These are phyloP conservation scores for Aphelenchoides besseyi DNA, from an alignment of 1,140 invertebrate genomes.

Conservation along the genomic window DNA sequence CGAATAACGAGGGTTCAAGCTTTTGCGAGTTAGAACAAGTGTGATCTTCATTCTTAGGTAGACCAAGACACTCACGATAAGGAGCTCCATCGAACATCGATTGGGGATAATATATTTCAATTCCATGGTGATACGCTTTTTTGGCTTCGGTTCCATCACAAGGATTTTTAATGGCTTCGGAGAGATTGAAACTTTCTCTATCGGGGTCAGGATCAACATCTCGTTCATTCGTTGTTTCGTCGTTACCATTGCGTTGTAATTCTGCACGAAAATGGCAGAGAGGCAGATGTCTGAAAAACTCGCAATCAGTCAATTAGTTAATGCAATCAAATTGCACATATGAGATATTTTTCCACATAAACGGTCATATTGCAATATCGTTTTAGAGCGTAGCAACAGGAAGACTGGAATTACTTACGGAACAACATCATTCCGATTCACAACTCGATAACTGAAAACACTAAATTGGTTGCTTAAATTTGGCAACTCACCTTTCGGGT, in stretches of 20 bases:
- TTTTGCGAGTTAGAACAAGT: conserved; percentile 35
- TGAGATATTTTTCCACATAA: no score
- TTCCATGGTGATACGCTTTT: conserved; percentile 18
- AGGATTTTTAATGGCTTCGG: neutral
- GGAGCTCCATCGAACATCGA: conserved; percentile 27
- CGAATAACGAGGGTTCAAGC: conserved; percentile 36
- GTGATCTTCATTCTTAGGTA: conserved; percentile 43
- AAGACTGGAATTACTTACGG: conserved; percentile 29
- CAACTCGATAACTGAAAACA: conserved; percentile 40
- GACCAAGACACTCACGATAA: conserved; percentile 41
- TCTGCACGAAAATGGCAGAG: neutral
- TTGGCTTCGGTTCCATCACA: conserved; percentile 9
- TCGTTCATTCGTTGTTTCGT: conserved; percentile 38
- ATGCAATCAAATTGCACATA: neutral
- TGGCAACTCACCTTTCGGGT: conserved; percentile 36
- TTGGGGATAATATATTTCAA: conserved; percentile 41
- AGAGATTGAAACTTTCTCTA: neutral
- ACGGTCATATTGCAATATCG: no score
- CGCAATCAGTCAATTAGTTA: neutral
- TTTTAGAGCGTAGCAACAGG: conserved; percentile 35
- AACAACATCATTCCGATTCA: conserved; percentile 44
- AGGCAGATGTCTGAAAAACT: neutral
- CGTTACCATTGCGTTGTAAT: conserved; percentile 34
- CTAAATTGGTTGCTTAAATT: conserved; percentile 18
- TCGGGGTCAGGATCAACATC: conserved; percentile 19